These are phyloP conservation scores for Bovichtus variegatus DNA, from an alignment of 2,797 vertebrate genomes.

Conservation along the genomic window DNA sequence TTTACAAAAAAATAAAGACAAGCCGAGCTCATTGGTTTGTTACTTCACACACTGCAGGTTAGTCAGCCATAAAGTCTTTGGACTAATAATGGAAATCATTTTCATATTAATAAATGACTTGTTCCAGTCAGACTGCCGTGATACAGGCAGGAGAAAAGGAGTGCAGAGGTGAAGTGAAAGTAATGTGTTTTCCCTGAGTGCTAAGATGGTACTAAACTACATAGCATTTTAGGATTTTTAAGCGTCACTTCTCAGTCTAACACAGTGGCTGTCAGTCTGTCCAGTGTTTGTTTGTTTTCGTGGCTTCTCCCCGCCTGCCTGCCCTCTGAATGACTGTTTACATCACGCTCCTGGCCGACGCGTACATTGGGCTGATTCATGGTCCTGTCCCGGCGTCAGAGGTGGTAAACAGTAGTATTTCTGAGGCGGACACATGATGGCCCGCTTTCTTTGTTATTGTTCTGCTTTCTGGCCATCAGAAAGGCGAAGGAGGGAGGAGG, in stretches of 20 bases:
- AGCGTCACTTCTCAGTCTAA: background rate
- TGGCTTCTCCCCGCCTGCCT: background rate
- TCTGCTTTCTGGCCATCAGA: slow-evolving; percentile 43
- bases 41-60: background rate
- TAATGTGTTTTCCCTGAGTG: background rate
- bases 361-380: slow-evolving; percentile 60
- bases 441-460: slow-evolving; percentile 57
- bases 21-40: background rate
- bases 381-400: slow-evolving; percentile 6
- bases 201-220: background rate
- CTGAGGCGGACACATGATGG: slow-evolving; percentile 46
- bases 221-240: background rate
- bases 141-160: slow-evolving; percentile 9
- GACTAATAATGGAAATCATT: background rate
- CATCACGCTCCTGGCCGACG: slow-evolving; percentile 14
- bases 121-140: background rate
- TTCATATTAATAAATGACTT: slow-evolving; percentile 4
- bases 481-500: slow-evolving; percentile 5
- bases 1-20: background rate
- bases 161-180: background rate
- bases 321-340: slow-evolving; percentile 56
- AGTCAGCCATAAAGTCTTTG: background rate
- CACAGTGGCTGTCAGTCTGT: slow-evolving; percentile 25
- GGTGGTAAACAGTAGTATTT: slow-evolving; percentile 62
- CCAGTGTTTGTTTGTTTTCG: slow-evolving; percentile 21